Percentiles rank a stretch among this genome's conserved stretches.
These are phyloP conservation scores for Drosophila mayri DNA, from an alignment of 1,140 invertebrate genomes.

Conservation along the genomic window DNA sequence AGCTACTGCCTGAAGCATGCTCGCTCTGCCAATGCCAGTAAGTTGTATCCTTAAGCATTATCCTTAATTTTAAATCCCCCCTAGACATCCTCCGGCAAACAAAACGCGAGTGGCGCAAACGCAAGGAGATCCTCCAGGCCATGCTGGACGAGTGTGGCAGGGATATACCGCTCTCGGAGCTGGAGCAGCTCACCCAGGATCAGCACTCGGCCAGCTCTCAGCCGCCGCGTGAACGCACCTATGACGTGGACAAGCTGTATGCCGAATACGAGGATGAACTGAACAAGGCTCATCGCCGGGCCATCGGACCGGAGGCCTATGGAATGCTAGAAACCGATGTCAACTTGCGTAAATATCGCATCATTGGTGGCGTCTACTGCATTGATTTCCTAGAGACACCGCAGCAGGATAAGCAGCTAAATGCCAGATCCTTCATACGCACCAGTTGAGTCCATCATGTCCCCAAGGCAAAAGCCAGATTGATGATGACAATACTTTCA, in stretches of 20 bases:
- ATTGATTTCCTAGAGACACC: slow-evolving; percentile 89
- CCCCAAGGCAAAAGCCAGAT: background rate
- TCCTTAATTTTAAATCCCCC: no score
- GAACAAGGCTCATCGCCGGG: slow-evolving; percentile 74
- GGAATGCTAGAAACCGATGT: slow-evolving; percentile 86
- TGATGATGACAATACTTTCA: slow-evolving; percentile 64
- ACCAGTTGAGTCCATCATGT: slow-evolving; percentile 50
- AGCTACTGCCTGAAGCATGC: slow-evolving; percentile 82
- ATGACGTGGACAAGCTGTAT: slow-evolving; percentile 82
- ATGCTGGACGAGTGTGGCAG: slow-evolving; percentile 73
- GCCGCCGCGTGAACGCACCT: slow-evolving; percentile 53
- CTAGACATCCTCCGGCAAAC: slow-evolving; percentile 76
- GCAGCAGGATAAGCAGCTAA: slow-evolving; percentile 86
- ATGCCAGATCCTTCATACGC: slow-evolving; percentile 78
- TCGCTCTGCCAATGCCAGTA: slow-evolving; percentile 74
- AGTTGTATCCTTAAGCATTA: background rate
- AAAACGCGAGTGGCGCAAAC: slow-evolving; percentile 83
- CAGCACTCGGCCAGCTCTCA: slow-evolving; percentile 65
- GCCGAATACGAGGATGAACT: slow-evolving; percentile 84
- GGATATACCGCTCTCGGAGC: slow-evolving; percentile 62
- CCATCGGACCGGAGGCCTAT: slow-evolving; percentile 75
- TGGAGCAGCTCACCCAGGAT: slow-evolving; percentile 70
- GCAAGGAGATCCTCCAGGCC: slow-evolving; percentile 79
- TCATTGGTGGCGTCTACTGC: slow-evolving; percentile 89
- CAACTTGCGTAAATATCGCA: slow-evolving; percentile 88